Base-by-base conservation (phyloP, 2,888 invertebrate species). In the Steinernema carpocapsae region DNA sequence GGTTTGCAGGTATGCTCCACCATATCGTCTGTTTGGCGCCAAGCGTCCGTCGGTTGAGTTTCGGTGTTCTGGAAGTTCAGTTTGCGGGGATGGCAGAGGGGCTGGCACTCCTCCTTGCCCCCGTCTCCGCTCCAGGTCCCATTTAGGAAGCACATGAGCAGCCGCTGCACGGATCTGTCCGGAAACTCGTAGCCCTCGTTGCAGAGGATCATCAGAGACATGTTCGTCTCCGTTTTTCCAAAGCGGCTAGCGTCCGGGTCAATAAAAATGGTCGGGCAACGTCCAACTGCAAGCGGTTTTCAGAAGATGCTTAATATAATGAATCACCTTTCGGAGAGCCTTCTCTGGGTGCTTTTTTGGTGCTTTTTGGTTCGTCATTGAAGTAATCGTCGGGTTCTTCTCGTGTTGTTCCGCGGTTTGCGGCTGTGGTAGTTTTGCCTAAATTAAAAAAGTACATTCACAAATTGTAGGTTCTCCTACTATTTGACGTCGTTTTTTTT, bases 131-230 rank as follows among this genome's bases (percentile, higher is more conserved):
- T 64, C 64, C 64, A 64, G 12, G 4, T 64, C 2, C 26, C 64
- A 29, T 64, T 64, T 4, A 29, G 17, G 37, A 32, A 64, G 37
- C 64, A 64, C 64, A 17, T 6, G 32, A 29, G 32, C 17, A 64
- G 24, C 7, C 64, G 64, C 14, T 64, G 29, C 17, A 64, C 64
- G 32, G 64, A 64, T 32, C 64, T 17, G 37, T 64, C 64, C 2
- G 26, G 19, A 64, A 26, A 64, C 17, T 17, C 12, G n/a, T 64
- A 32, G 3, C 64, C 64, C 29, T 64, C 64, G 10, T 32, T 29
- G 64, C 64, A 64, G 29, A 64, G 17, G 32, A 64, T 32, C 64
- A 64, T 64, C 64, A 64, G 17, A 32, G 64, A 64, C 17, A 29
- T 29, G 32, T 64, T 64, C 29, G 26, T 17, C 29, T 64, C 32